Conservation (phyloP, 1,140 invertebrate species). For the Pinna nobilis region DNA sequence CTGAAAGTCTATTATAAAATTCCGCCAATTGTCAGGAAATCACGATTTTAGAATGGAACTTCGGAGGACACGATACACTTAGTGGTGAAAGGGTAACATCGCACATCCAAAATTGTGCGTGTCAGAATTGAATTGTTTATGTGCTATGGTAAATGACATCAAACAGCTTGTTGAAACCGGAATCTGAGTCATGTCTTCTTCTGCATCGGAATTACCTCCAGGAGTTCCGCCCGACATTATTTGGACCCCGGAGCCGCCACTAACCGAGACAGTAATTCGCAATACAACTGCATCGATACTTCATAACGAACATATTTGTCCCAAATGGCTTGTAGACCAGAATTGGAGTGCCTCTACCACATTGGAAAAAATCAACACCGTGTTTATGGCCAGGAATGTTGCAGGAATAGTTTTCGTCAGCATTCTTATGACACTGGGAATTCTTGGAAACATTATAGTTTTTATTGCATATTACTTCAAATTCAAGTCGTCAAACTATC, state of each 20-base stretch:
- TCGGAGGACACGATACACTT: too few relatives aligned
- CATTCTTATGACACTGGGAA: constrained; percentile 16
- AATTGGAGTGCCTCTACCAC: neutral
- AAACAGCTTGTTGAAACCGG: too few relatives aligned
- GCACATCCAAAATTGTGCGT: too few relatives aligned
- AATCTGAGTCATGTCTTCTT: too few relatives aligned
- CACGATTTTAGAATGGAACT: too few relatives aligned
- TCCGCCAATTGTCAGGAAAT: too few relatives aligned
- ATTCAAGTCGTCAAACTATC: constrained; percentile 25
- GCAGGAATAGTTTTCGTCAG: constrained; percentile 18
- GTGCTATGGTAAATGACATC: too few relatives aligned
- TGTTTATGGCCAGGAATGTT: constrained; percentile 15
- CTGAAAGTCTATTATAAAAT: too few relatives aligned
- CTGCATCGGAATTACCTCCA: neutral
- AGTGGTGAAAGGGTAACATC: too few relatives aligned
- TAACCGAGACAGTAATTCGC: neutral
- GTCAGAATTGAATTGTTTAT: too few relatives aligned
- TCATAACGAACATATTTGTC: neutral
- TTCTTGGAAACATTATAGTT: constrained; percentile 27
- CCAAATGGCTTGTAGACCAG: neutral
- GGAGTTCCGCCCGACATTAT: neutral
- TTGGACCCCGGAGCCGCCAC: neutral
- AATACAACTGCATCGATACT: neutral
- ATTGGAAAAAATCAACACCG: neutral
- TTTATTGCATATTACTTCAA: constrained; percentile 17